Conservation (phyloP, 2,888 invertebrate genomes). For the Macrophya annulata region DNA sequence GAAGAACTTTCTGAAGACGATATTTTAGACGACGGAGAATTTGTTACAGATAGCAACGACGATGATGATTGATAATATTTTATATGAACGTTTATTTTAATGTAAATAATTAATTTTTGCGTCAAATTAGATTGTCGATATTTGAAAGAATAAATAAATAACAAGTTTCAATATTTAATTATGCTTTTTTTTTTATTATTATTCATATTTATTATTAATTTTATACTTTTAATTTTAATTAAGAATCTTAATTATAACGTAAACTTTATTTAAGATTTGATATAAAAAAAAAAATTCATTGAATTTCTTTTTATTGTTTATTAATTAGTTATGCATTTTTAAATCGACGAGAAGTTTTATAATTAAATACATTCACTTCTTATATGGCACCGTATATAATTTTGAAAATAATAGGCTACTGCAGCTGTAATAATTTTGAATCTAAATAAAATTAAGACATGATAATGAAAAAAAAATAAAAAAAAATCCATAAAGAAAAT, state of each 20-base stretch:
- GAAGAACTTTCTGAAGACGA: constrained; percentile 66
- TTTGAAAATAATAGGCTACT: neutral
- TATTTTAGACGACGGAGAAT: constrained; percentile 63
- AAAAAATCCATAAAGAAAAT: no score
- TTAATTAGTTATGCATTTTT: neutral
- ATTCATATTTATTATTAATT: neutral
- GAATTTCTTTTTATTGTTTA: neutral
- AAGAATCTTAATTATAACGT: neutral
- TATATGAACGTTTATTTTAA: neutral
- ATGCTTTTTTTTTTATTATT: neutral
- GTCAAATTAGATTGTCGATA: neutral
- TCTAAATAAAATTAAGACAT: neutral
- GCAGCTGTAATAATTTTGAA: neutral
- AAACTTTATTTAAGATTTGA: neutral
- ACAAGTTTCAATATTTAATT: neutral
- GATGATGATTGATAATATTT: constrained; percentile 59
- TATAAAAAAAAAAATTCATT: neutral
- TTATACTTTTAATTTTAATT: neutral
- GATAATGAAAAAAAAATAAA: no score
- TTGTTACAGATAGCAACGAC: constrained; percentile 63
- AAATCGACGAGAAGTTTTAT: neutral
- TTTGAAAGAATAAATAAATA: neutral
- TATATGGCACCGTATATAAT: constrained; percentile 4
- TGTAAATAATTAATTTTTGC: neutral
- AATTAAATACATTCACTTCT: constrained; percentile 10